Conservation (phyloP, 2,888 invertebrate genomes). For the Agonopterix alstromeriana region DNA sequence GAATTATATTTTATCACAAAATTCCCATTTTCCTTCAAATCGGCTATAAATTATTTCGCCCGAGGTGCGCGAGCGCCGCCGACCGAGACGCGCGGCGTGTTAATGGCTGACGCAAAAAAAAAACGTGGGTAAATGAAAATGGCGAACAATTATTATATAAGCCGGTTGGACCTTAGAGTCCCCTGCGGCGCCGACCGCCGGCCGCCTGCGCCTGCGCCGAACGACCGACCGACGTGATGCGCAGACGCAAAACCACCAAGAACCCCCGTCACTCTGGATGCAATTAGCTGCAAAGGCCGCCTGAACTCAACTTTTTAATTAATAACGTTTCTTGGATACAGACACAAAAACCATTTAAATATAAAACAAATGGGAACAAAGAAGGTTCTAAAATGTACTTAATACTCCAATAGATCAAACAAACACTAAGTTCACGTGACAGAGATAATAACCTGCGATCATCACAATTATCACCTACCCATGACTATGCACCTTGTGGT, state of each 20-base stretch:
- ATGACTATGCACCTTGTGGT: too few species aligned
- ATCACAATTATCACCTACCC: too few species aligned
- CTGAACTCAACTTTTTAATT: too few species aligned
- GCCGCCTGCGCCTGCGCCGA: neutral
- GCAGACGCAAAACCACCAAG: neutral
- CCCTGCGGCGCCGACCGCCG: conserved; percentile 11
- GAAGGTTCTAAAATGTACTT: too few species aligned
- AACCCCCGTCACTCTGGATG: too few species aligned
- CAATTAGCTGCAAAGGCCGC: too few species aligned
- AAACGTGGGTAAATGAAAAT: conserved; percentile 44
- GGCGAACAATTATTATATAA: conserved; percentile 51
- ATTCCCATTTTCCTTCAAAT: conserved; percentile 62
- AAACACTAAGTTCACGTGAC: too few species aligned
- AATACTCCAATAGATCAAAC: too few species aligned
- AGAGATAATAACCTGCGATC: too few species aligned
- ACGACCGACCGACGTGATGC: neutral
- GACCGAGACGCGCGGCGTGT: conserved; percentile 37
- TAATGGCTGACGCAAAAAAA: conserved; percentile 37
- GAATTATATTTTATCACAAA: conserved; percentile 48
- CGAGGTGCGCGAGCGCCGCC: conserved; percentile 47
- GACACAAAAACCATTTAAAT: too few species aligned
- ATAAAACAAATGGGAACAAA: too few species aligned
- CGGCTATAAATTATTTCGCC: conserved; percentile 55
- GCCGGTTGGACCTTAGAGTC: conserved; percentile 15
- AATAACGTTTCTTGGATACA: too few species aligned